phyloP scores from a whole-genome alignment of 53 echinoderm and acorn worm genomes.

The Astropecten irregularis region DNA sequence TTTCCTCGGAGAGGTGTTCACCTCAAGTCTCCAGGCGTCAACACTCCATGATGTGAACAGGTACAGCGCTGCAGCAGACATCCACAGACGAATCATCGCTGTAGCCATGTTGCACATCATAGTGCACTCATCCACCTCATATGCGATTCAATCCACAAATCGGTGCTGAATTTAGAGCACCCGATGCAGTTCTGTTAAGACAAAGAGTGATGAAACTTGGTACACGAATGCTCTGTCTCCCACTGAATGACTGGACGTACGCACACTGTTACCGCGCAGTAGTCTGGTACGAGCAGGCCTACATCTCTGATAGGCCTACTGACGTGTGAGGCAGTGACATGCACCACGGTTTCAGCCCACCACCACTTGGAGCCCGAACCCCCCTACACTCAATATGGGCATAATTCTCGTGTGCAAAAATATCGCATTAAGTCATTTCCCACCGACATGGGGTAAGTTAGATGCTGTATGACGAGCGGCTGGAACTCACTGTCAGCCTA shows the following conservation, averaged over 20 bases:
- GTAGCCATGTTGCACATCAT: background rate
- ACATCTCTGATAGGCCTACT: too few species aligned
- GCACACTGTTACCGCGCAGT: too few species aligned
- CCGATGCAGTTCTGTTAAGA: too few species aligned
- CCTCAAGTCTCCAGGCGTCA: background rate
- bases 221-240: background rate
- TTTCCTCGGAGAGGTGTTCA: background rate
- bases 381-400: conserved; percentile 11
- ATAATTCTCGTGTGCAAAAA: conserved; percentile 41
- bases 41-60: background rate
- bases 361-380: background rate
- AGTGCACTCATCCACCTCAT: too few species aligned
- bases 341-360: background rate
- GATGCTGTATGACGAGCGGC: conserved; percentile 22
- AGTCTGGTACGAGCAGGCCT: too few species aligned
- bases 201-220: too few species aligned
- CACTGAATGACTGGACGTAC: background rate
- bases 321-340: conserved; percentile 12
- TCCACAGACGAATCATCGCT: background rate
- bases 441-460: background rate
- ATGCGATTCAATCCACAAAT: too few species aligned
- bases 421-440: conserved; percentile 56
- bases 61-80: background rate
- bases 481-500: conserved; percentile 4
- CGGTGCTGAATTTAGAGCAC: too few species aligned